These are phyloP conservation scores for Drosophila rellima DNA, from an alignment of 2,888 invertebrate genomes.

Conservation along the genomic window DNA sequence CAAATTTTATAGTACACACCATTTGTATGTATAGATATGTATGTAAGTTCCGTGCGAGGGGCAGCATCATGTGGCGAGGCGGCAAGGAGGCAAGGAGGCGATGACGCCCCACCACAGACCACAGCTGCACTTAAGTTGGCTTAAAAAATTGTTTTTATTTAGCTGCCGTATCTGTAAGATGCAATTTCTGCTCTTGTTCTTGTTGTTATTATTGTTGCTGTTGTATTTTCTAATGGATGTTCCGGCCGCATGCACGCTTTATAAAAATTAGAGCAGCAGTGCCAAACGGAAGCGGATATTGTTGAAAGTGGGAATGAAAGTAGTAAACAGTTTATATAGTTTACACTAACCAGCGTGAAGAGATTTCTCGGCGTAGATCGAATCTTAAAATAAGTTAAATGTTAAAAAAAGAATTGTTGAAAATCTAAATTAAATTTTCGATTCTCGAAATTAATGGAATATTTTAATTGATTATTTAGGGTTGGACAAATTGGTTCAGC, in stretches of 20 bases:
- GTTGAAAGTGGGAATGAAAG: conserved; percentile 14
- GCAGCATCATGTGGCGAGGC: conserved; percentile 2
- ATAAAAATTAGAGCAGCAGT: conserved; percentile 58
- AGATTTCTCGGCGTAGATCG: conserved; percentile 1
- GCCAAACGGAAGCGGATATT: conserved; percentile 36
- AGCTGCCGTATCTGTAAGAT: conserved; percentile 58
- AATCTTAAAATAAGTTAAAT: not conserved
- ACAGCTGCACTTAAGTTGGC: conserved; percentile 66
- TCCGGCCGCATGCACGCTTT: conserved; percentile 62
- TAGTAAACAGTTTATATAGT: conserved; percentile 17
- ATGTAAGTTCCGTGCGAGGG: not conserved
- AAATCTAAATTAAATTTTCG: no score
- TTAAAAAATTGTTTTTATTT: conserved; percentile 64
- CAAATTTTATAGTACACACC: conserved; percentile 58
- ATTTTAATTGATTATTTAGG: no score
- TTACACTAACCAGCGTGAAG: conserved; percentile 8
- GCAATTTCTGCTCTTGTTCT: conserved; percentile 34
- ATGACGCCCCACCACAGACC: conserved; percentile 39
- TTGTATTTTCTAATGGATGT: conserved; percentile 67
- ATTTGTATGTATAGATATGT: conserved; percentile 23
- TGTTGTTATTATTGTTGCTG: conserved; percentile 9
- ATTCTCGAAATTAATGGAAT: no score
- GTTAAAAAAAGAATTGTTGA: no score
- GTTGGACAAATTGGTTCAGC: no score
- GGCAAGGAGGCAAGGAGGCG: not conserved